Base-by-base conservation (phyloP, 1,140 invertebrate species). In the Drosophila athabasca region DNA sequence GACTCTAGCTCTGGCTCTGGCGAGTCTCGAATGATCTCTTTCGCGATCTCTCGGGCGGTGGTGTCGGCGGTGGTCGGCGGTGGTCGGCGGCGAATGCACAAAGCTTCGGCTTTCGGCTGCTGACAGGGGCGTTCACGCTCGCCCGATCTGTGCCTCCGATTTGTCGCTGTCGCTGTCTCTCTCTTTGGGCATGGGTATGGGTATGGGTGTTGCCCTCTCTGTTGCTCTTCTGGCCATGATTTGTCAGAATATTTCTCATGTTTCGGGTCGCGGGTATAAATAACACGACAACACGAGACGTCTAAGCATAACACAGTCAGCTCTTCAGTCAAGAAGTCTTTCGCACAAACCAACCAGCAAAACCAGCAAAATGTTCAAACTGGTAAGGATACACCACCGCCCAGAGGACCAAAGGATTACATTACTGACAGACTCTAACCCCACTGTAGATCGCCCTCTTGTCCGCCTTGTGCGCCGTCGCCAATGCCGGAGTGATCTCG, bases 321-420 rank as follows among this genome's bases (percentile, higher is more conserved):
- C 83, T 71, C 71, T 82, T 79, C 71, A 68, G 60, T 57, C 78
- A 87, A 87, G 83, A 72, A 88, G 68, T 80, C 62, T 26, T 26
- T 26, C 24, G 24, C 24, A 26, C 24, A 13, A 72, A 29, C 55
- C 52, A 74, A 58, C 51, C 62, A 70, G 45, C 75, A 91, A 91
- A 74, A 58, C 51, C 62, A 70, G 45, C 75, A 91, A 91, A 70
- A 91, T 91, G 90, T 91, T 91, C 81, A 91, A 91, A 77, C 75
- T 91, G 90, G 90, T 91, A 91, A 91, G 90, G 35, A 41, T 13
- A 13, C 35, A 13, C 3, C 35, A 13, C 3, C 35, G 11, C 3
- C 35, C 11, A 5, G 43, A 64, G 44, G 41, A 52, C 43, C 2
- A 19, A 49, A 73, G 59, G 75, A 66, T 50, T 51, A 61, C 4